phyloP scores from a whole-genome alignment of 1,140 invertebrate genomes.

The Propsilocerus akamusi region DNA sequence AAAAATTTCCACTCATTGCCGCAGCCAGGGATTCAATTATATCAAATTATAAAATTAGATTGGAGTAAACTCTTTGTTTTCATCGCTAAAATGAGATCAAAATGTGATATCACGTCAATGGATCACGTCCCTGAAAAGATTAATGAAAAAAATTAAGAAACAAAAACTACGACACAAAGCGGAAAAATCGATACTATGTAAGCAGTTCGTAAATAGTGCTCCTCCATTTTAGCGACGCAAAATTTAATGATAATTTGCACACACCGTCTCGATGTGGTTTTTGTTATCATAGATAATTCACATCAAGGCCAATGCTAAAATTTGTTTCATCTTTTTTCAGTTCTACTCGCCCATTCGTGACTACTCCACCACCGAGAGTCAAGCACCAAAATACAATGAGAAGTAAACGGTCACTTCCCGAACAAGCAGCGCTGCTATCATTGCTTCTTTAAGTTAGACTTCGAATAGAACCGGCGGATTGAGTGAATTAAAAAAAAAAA shows the following conservation, averaged over 20 bases:
- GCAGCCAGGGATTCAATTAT: neutral
- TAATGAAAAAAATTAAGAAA: too few species aligned
- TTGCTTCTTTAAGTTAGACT: neutral
- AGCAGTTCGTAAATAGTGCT: neutral
- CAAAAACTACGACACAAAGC: too few species aligned
- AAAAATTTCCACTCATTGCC: neutral
- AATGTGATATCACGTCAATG: neutral
- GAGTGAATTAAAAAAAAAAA: too few species aligned
- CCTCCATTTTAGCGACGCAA: neutral
- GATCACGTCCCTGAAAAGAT: too few species aligned
- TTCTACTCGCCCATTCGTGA: slow-evolving; percentile 44
- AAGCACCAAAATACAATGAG: slow-evolving; percentile 42
- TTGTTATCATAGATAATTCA: neutral
- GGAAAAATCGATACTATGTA: neutral
- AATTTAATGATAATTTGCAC: too few species aligned
- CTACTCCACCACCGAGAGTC: slow-evolving; percentile 36
- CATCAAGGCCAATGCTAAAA: neutral
- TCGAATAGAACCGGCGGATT: neutral
- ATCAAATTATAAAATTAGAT: neutral
- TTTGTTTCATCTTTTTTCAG: slow-evolving; percentile 23
- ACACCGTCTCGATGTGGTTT: too few species aligned
- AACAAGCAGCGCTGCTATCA: neutral
- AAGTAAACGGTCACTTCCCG: neutral
- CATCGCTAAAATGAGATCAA: neutral
- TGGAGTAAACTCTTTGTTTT: too few species aligned